Percentiles rank a stretch among this genome's conserved stretches.
Evolutionary conservation across 2,113 vertebrate species (phyloP).

Genomic region (Nerophis lumbriciformis): DNA sequence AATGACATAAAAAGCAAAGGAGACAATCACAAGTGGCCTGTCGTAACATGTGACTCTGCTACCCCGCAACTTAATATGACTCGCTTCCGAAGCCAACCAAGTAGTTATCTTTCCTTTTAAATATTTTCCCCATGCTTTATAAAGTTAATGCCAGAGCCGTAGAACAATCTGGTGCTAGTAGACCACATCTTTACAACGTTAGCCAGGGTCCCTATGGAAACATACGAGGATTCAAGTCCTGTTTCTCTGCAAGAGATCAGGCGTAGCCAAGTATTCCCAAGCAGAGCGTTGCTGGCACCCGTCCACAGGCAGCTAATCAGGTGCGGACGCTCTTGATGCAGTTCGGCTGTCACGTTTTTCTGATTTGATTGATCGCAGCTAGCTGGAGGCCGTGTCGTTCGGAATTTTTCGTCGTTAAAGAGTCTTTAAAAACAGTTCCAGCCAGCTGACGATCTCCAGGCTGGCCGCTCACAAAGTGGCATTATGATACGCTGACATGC

Average conservation of each 20-base stretch:
- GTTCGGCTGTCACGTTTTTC: not conserved
- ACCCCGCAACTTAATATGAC: not conserved
- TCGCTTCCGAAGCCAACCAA: not conserved
- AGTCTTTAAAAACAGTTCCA: constrained; percentile 6
- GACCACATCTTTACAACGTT: constrained; percentile 7
- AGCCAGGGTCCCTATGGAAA: constrained; percentile 9
- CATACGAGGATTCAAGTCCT: constrained; percentile 11
- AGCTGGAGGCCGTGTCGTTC: too few species aligned
- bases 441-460: constrained; percentile 48
- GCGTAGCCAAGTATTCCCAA: constrained; percentile 6
- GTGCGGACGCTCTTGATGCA: not conserved
- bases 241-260: constrained; percentile 1
- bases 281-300: too few species aligned
- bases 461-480: constrained; percentile 27
- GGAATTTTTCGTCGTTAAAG: not conserved
- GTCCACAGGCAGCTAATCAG: constrained; percentile 6
- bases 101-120: not conserved
- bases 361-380: not conserved
- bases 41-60: not conserved
- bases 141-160: not conserved
- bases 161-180: not conserved
- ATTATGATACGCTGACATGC: constrained; percentile 50
- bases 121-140: not conserved
- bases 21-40: not conserved
- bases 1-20: not conserved